These are phyloP conservation scores for Sylvietta virens DNA, from an alignment of 2,113 vertebrate species.

Conservation along the genomic window DNA sequence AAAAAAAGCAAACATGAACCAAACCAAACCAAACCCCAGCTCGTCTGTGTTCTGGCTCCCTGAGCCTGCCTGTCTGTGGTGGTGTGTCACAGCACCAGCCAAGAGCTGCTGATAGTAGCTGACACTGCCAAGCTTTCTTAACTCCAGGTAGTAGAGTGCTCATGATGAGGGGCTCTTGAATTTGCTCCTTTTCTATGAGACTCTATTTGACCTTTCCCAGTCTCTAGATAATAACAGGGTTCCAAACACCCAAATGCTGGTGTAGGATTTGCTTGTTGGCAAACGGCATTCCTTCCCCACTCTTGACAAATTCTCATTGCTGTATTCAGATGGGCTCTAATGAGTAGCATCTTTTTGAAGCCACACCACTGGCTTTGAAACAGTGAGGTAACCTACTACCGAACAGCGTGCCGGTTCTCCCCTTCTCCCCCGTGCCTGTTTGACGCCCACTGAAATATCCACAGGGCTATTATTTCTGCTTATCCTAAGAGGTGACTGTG, in stretches of 20 bases:
- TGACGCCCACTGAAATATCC: not conserved
- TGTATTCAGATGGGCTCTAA: rapidly evolving
- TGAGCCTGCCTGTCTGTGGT: not conserved
- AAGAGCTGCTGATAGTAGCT: not conserved
- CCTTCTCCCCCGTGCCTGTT: not conserved
- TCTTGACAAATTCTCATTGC: not conserved
- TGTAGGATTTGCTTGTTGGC: not conserved
- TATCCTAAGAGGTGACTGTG: not conserved
- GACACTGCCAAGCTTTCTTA: not conserved
- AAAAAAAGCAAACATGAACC: not conserved
- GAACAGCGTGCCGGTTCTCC: rapidly evolving
- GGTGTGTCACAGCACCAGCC: not conserved
- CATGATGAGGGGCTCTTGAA: not conserved
- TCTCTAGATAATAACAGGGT: not conserved
- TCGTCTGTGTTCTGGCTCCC: not conserved
- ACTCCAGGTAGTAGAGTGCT: not conserved
- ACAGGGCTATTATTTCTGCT: not conserved
- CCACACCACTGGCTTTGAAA: not conserved
- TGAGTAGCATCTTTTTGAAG: not conserved
- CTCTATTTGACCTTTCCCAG: not conserved
- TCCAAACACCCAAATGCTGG: not conserved
- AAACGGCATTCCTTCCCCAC: not conserved
- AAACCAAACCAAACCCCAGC: not conserved
- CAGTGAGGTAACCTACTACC: not conserved
- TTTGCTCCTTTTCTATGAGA: not conserved